phyloP scores from a whole-genome alignment of 2,888 invertebrate genomes.

The Glyphotaelius pellucidus region DNA sequence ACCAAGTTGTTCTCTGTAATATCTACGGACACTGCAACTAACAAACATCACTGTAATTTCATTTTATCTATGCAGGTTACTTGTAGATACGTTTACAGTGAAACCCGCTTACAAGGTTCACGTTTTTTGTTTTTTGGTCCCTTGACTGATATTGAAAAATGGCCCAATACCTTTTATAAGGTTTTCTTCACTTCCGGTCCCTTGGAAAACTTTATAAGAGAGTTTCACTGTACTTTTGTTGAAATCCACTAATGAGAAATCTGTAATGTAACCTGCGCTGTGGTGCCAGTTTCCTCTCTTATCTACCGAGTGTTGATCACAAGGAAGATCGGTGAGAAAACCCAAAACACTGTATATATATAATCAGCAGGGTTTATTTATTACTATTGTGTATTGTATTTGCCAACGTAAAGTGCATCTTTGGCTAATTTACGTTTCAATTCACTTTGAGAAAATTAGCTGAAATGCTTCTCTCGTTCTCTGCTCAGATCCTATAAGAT shows the following conservation, averaged over 20 bases:
- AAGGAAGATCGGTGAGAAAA: neutral
- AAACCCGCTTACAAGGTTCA: no score
- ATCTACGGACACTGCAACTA: neutral
- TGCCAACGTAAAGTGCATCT: conserved; percentile 3
- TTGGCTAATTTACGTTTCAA: neutral
- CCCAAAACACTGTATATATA: conserved; percentile 2
- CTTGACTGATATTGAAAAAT: neutral
- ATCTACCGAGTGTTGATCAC: neutral
- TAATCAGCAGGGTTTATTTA: conserved; percentile 62
- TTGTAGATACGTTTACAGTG: neutral
- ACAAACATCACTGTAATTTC: neutral
- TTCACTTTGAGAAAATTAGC: neutral
- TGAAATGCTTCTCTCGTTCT: neutral
- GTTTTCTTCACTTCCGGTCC: neutral
- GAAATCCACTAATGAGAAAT: neutral
- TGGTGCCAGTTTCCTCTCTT: neutral
- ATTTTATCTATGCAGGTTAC: neutral
- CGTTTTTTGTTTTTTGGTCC: neutral
- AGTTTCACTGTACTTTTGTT: neutral
- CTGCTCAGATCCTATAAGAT: neutral
- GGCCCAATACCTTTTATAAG: neutral
- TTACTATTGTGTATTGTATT: conserved; percentile 34
- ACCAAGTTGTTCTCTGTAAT: neutral
- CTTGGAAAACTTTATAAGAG: neutral
- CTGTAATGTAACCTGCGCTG: neutral